A percentile compares a stretch with the other conserved stretches of the same genome.
Conservation (phyloP, 37 sponge, comb jelly and placozoan species). For the Theonella swinhoei region DNA sequence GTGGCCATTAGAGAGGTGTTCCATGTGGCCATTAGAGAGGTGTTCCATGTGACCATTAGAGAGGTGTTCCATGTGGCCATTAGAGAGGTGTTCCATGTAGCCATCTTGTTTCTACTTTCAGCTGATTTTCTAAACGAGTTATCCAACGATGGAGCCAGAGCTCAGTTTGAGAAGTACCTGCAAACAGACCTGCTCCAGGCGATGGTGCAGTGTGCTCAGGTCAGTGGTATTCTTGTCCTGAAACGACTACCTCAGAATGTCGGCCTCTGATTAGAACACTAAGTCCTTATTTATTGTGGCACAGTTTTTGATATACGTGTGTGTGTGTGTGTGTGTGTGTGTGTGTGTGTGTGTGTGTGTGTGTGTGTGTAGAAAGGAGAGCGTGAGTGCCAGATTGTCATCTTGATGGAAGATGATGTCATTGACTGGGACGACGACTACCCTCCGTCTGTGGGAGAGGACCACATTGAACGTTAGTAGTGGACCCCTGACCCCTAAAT, state of each 20-base stretch:
- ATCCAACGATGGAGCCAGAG: constrained; percentile 92
- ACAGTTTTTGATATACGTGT: too few relatives aligned
- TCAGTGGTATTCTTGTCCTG: constrained; percentile 44
- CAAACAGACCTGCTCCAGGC: constrained; percentile 61
- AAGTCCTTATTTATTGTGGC: constrained; percentile 12
- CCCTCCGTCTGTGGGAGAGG: constrained; percentile 92
- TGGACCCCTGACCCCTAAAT: not conserved
- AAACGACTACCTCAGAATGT: too few relatives aligned
- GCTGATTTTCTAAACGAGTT: constrained; percentile 92
- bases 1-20: too few relatives aligned
- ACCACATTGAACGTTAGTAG: constrained; percentile 66
- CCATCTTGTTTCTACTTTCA: too few relatives aligned
- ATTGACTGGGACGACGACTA: constrained; percentile 94
- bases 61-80: too few relatives aligned
- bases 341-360: too few relatives aligned
- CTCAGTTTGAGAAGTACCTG: constrained; percentile 84
- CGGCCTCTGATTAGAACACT: too few relatives aligned
- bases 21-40: too few relatives aligned
- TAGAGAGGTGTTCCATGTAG: too few relatives aligned
- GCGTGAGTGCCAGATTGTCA: constrained; percentile 96
- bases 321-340: too few relatives aligned
- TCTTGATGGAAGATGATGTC: constrained; percentile 92
- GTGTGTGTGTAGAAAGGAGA: constrained; percentile 80
- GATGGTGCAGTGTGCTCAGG: constrained; percentile 82
- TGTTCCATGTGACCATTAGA: too few relatives aligned